Percentiles rank a stretch among this genome's conserved stretches.
Conservation (phyloP, 2,797 vertebrate genomes). For the Garrulus glandarius region DNA sequence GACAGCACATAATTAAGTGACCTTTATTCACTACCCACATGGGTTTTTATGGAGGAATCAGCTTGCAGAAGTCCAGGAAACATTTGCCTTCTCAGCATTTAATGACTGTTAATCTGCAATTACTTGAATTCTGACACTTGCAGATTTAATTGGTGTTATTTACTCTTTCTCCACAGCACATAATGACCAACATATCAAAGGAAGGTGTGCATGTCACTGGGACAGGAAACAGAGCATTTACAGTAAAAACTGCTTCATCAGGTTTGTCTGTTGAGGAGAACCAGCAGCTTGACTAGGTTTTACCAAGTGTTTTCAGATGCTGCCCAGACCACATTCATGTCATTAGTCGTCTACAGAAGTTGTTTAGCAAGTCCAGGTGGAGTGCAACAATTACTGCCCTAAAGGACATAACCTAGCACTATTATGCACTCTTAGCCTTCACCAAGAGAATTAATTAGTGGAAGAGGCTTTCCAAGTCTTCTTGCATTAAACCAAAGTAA, state of each 20-base stretch:
- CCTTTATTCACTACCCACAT: conserved; percentile 1
- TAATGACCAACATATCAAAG: background rate
- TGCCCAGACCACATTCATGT: background rate
- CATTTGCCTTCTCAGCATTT: background rate
- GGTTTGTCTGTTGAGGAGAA: background rate
- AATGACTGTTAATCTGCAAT: background rate
- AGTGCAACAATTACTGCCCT: fast-evolving
- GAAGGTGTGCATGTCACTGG: background rate
- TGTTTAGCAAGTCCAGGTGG: background rate
- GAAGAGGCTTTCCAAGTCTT: background rate
- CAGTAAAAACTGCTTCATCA: conserved; percentile 13
- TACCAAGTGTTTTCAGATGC: background rate
- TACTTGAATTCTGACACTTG: background rate
- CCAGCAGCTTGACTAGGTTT: background rate
- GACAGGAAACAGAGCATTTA: background rate
- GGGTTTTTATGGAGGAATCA: conserved; percentile 3
- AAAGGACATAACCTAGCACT: background rate
- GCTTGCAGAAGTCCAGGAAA: background rate
- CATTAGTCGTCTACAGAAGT: background rate
- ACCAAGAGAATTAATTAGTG: background rate
- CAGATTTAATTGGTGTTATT: background rate
- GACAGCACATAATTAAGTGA: conserved; percentile 3
- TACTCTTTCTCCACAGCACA: background rate
- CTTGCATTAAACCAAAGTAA: background rate
- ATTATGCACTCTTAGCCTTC: fast-evolving